phyloP scores from a whole-genome alignment of 2,888 invertebrate species.

The Melinopterus prodromus region DNA sequence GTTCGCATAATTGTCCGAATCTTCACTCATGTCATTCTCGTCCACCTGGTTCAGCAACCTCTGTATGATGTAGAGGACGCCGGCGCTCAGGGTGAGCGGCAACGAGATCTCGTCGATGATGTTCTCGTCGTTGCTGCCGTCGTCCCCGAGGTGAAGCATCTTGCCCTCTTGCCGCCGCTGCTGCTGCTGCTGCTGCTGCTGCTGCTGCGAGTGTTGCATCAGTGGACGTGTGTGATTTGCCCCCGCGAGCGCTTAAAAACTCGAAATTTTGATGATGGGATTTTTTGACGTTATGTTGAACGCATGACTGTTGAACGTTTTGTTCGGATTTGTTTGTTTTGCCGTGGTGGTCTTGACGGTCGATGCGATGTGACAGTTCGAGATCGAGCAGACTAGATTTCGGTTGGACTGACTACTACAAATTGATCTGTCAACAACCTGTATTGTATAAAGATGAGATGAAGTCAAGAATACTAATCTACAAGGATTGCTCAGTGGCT shows the following conservation, averaged over 20 bases:
- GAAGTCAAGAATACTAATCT: no score
- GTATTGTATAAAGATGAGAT: no score
- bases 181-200: not conserved
- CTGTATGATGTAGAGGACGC: constrained; percentile 23
- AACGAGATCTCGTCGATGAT: constrained; percentile 1
- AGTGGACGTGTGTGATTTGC: no score
- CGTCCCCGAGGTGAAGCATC: not conserved
- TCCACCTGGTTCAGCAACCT: constrained; percentile 24
- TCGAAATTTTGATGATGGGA: not conserved
- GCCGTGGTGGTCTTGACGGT: no score
- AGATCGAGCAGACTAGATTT: not conserved
- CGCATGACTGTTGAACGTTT: no score
- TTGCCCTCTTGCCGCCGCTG: not conserved
- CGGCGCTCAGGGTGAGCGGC: constrained; percentile 26
- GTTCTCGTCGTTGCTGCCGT: not conserved
- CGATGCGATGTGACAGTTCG: not conserved
- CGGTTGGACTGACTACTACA: not conserved
- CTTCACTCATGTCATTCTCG: constrained; percentile 8
- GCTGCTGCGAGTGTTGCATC: not conserved
- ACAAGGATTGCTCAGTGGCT: no score
- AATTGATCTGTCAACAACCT: no score
- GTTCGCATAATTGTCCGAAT: constrained; percentile 5
- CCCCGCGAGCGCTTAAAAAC: not conserved
- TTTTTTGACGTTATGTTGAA: not conserved
- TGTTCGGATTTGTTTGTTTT: no score